A percentile compares a stretch with the other conserved stretches of the same genome.
These are phyloP conservation scores for Porites lutea DNA, from an alignment of 64 coral and sea anemone genomes.

Conservation along the genomic window DNA sequence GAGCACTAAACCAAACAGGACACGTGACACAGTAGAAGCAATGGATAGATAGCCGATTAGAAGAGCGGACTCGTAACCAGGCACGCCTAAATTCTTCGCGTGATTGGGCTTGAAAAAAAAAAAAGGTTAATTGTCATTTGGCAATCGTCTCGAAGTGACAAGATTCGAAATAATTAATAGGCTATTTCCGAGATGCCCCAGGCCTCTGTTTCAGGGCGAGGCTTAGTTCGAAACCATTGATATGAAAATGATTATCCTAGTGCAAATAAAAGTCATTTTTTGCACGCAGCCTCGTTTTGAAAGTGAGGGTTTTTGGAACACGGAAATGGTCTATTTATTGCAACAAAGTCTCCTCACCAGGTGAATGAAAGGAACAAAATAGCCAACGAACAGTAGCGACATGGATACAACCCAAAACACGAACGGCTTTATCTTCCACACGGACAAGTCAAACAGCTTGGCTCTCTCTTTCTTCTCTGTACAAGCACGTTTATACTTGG, in stretches of 20 bases:
- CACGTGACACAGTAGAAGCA: constrained; percentile 77
- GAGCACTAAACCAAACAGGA: constrained; percentile 77
- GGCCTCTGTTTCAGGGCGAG: no score
- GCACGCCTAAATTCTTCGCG: constrained; percentile 63
- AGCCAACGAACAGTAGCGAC: constrained; percentile 81
- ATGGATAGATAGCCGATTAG: constrained; percentile 85
- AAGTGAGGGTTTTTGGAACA: no score
- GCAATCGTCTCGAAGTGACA: no score
- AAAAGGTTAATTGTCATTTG: no score
- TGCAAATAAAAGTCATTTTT: no score
- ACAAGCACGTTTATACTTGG: constrained; percentile 37
- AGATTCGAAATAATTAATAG: no score
- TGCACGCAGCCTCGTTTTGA: no score
- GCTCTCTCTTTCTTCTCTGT: not conserved
- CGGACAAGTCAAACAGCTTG: constrained; percentile 65
- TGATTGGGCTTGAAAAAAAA: constrained; percentile 68
- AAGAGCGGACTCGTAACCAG: constrained; percentile 42
- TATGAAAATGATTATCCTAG: no score
- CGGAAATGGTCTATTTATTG: no score
- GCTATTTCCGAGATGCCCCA: no score
- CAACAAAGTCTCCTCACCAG: constrained; percentile 51
- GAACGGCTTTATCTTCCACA: constrained; percentile 82
- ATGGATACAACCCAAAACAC: constrained; percentile 83
- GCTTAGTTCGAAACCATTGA: no score
- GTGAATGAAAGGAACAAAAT: constrained; percentile 92